Conservation (phyloP, 2,888 invertebrate genomes). For the Latheticus oryzae region DNA sequence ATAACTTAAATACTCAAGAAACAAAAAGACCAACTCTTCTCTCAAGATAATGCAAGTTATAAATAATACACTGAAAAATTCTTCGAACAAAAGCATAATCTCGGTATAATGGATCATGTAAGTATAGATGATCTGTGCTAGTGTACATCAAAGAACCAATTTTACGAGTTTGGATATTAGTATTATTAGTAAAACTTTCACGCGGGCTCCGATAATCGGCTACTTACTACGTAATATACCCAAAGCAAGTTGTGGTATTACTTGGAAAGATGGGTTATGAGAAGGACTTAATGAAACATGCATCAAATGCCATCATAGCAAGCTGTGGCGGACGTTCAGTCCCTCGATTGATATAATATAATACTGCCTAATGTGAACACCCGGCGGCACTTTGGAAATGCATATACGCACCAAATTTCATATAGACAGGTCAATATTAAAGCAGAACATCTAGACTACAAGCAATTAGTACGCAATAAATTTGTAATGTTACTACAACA, state of each 20-base stretch:
- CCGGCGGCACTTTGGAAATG: slow-evolving; percentile 31
- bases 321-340: slow-evolving; percentile 46
- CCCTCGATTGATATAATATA: slow-evolving; percentile 44
- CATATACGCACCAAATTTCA: slow-evolving; percentile 27
- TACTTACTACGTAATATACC: slow-evolving; percentile 20
- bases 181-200: too few species aligned
- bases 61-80: too few species aligned
- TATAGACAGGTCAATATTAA: slow-evolving; percentile 22
- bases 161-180: too few species aligned
- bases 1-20: too few species aligned
- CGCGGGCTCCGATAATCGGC: slow-evolving; percentile 12
- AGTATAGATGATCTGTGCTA: too few species aligned
- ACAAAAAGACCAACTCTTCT: too few species aligned
- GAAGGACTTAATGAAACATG: slow-evolving; percentile 48
- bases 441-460: slow-evolving; percentile 7
- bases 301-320: slow-evolving; percentile 45
- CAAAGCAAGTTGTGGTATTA: slow-evolving; percentile 24
- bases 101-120: too few species aligned
- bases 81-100: too few species aligned
- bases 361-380: slow-evolving; percentile 38
- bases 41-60: too few species aligned
- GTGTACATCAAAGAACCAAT: too few species aligned
- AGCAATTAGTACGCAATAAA: slow-evolving; percentile 23
- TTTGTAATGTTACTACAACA: slow-evolving; percentile 13
- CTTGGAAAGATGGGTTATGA: slow-evolving; percentile 38